phyloP scores from a whole-genome alignment of 2,797 vertebrate species.

The Oreonectes daqikongensis region DNA sequence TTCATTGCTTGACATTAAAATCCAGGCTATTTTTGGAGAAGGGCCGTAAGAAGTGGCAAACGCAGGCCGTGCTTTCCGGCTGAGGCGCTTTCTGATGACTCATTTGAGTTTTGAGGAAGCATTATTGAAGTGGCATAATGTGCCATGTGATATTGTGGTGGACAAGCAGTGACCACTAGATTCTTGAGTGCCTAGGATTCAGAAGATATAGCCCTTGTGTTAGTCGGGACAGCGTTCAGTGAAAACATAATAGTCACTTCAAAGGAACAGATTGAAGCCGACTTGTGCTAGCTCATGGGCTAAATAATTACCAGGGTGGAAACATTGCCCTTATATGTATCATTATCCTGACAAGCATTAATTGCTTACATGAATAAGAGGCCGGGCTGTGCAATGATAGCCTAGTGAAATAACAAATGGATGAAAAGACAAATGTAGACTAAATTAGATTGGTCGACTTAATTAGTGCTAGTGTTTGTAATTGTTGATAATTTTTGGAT shows the following conservation, averaged over 20 bases:
- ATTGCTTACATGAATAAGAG: conserved; percentile 72
- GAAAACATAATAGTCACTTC: conserved; percentile 79
- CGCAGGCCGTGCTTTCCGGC: conserved; percentile 8
- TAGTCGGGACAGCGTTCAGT: conserved; percentile 69
- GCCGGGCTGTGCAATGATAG: conserved; percentile 60
- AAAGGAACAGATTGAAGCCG: conserved; percentile 80
- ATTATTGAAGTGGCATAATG: conserved; percentile 67
- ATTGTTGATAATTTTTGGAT: conserved; percentile 73
- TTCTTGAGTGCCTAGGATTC: conserved; percentile 3
- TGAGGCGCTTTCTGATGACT: conserved; percentile 66
- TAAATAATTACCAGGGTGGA: conserved; percentile 80
- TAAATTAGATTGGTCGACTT: conserved; percentile 43
- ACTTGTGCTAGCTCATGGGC: conserved; percentile 77
- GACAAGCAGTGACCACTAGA: too few relatives aligned
- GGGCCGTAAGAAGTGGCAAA: conserved; percentile 58
- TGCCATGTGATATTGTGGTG: conserved; percentile 35
- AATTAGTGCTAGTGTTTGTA: conserved; percentile 40
- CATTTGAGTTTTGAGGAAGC: conserved; percentile 61
- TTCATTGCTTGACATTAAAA: conserved; percentile 70
- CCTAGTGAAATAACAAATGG: conserved; percentile 58
- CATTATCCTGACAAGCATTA: conserved; percentile 78
- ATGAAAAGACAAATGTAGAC: conserved; percentile 51
- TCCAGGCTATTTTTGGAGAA: conserved; percentile 71
- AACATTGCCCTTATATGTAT: conserved; percentile 77
- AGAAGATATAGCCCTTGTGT: conserved; percentile 74